Conservation (phyloP, 2,888 invertebrate species). For the Andrena minutula region DNA sequence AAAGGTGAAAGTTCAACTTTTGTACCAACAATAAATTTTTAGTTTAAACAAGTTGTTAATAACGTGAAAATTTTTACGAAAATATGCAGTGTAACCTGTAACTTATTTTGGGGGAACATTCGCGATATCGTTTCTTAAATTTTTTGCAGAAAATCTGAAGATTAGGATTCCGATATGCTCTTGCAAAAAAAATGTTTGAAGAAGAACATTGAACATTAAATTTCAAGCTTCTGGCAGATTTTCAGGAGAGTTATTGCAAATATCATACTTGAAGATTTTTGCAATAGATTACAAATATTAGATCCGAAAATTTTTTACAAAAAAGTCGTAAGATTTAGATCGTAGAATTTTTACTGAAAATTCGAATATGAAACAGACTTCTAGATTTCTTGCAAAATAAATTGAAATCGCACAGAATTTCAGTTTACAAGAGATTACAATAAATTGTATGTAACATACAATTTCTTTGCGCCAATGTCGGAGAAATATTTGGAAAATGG, state of each 20-base stretch:
- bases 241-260: slow-evolving; percentile 29
- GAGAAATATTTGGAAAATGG: not conserved
- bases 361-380: slow-evolving; percentile 9
- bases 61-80: not conserved
- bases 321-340: slow-evolving; percentile 38
- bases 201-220: slow-evolving; percentile 11
- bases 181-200: slow-evolving; percentile 25
- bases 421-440: not conserved
- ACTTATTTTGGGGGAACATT: not conserved
- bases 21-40: not conserved
- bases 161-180: slow-evolving; percentile 17
- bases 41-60: not conserved
- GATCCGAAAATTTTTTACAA: slow-evolving; percentile 45
- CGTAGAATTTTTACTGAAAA: slow-evolving; percentile 52
- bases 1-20: not conserved
- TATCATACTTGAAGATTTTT: slow-evolving; percentile 27
- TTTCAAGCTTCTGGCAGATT: slow-evolving; percentile 23
- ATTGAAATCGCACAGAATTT: not conserved
- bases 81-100: not conserved
- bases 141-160: slow-evolving; percentile 23
- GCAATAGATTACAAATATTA: slow-evolving; percentile 39
- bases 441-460: no score
- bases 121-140: slow-evolving; percentile 5
- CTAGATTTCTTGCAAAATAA: slow-evolving; percentile 46
- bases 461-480: not conserved